Base-by-base conservation (phyloP, 64 coral and sea anemone species). In the Platygyra sinensis region DNA sequence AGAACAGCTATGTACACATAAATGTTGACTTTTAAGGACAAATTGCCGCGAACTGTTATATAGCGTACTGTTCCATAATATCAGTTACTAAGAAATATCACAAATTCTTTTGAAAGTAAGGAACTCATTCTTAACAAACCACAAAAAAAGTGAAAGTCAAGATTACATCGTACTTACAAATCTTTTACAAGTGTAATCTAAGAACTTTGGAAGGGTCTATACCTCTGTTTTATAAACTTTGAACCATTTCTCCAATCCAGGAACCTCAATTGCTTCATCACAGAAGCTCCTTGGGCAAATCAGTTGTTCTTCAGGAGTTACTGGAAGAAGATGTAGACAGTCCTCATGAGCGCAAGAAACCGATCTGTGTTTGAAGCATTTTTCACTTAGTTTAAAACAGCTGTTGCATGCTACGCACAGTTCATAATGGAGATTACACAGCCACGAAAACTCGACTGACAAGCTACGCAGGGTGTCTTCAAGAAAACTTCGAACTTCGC, bases 291-390 rank as follows among this genome's bases (percentile, higher is more conserved):
- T 63, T 6, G 29, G 7, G 30, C 79, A 81, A 81, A 81, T 81
- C 17, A 63, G 79, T 5, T 81, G 55, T 81, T 81, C 59, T 29
- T 30, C 55, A 20, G 28, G 29, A 62, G 2, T 29, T 10, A 91
- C 14, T 64, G 16, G 50, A 2, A 91, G 79, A 22, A 91, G 33
- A 61, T 91, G 89, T 6, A 91, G 22, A 33, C 89, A 91, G 30
- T 91, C 72, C 24, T 91, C 89, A 8, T 75, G 50, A 27, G 18
- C 46, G 74, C 89, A 85, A 54, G 65, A 62, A 6, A 19, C 31
- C 12, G 24, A 52, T 4, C 49, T 30, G 20, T 84, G 79, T 7
- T 54, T n/a, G 19, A 30, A 7, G 61, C 89, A 83, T 8, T 2
- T 2, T 9, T 90, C 24, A 64, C 16, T 18, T 61, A 17, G 24